These are phyloP conservation scores for Hirundo rustica DNA, from an alignment of 2,797 vertebrate genomes.

Conservation along the genomic window DNA sequence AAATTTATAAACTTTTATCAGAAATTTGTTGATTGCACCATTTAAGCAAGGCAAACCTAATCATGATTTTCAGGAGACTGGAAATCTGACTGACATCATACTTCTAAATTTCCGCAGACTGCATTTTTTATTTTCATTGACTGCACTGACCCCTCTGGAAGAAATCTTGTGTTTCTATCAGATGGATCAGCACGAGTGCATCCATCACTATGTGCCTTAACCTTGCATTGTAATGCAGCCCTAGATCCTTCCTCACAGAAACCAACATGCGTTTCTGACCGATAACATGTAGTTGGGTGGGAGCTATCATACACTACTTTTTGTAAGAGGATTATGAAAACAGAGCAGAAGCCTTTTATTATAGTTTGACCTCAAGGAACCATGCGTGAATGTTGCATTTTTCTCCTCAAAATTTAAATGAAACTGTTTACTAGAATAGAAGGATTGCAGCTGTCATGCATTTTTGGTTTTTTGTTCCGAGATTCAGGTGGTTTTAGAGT, in stretches of 20 bases:
- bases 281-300: background rate
- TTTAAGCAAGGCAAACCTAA: background rate
- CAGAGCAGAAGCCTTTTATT: background rate
- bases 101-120: background rate
- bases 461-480: no score
- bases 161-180: background rate
- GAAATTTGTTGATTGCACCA: background rate
- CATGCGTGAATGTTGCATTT: background rate
- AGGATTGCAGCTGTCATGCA: background rate
- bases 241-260: background rate
- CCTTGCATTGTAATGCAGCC: background rate
- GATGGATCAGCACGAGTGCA: background rate
- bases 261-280: background rate
- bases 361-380: background rate
- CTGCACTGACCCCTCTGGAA: background rate
- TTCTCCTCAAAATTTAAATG: background rate
- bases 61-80: background rate
- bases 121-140: background rate
- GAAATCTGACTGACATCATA: background rate
- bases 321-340: background rate
- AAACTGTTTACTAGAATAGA: background rate
- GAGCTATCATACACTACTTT: background rate
- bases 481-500: no score
- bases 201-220: background rate
- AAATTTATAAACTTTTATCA: background rate